phyloP scores from a whole-genome alignment of 2,888 invertebrate species.

The Lasioglossum villosulum region DNA sequence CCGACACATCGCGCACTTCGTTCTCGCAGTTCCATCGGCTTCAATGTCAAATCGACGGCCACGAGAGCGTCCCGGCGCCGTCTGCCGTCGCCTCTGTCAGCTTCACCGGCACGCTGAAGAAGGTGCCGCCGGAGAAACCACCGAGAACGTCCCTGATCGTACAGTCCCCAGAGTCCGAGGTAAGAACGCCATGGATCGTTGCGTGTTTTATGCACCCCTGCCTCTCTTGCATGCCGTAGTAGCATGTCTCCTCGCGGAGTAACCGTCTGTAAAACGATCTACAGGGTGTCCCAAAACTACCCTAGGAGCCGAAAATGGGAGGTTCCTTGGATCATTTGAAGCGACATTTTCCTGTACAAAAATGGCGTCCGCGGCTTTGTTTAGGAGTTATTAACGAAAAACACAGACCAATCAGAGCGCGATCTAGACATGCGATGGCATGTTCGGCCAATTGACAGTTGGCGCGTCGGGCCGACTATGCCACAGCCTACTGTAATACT shows the following conservation, averaged over 20 bases:
- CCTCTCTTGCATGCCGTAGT: conserved; percentile 9
- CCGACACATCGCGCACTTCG: conserved; percentile 77
- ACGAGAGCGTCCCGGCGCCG: conserved; percentile 62
- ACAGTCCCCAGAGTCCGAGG: conserved; percentile 83
- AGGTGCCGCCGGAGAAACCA: conserved; percentile 83
- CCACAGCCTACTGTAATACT: too few relatives aligned
- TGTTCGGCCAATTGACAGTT: too few relatives aligned
- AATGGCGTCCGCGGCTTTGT: too few relatives aligned
- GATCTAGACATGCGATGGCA: too few relatives aligned
- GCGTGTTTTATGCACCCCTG: background rate
- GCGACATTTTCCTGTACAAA: too few relatives aligned
- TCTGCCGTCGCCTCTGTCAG: conserved; percentile 42
- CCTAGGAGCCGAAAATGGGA: too few relatives aligned
- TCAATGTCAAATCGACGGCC: conserved; percentile 74
- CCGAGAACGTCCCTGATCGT: conserved; percentile 82
- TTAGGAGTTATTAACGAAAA: too few relatives aligned
- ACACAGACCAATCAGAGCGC: too few relatives aligned
- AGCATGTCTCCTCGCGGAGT: background rate
- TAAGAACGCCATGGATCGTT: conserved; percentile 65
- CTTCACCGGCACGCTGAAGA: conserved; percentile 82
- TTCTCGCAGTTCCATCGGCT: conserved; percentile 79
- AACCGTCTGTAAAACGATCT: background rate
- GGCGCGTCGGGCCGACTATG: too few relatives aligned
- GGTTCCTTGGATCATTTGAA: too few relatives aligned
- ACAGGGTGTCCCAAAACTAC: too few relatives aligned